Percentiles rank a stretch among this genome's conserved stretches.
Evolutionary conservation across 2,797 vertebrate species (phyloP).

Genomic region (Thripadectes ignobilis): DNA sequence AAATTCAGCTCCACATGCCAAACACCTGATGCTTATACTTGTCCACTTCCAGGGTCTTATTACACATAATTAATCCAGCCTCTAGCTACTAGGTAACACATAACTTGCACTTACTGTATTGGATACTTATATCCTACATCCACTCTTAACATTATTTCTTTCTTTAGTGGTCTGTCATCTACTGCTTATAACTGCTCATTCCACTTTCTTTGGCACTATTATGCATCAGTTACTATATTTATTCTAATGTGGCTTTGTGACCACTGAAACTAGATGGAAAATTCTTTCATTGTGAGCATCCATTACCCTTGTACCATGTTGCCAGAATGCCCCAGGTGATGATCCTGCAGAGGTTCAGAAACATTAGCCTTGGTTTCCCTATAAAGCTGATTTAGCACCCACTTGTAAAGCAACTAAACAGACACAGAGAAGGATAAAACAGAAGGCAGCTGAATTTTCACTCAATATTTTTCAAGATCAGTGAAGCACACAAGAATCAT

Average conservation of each 20-base stretch:
- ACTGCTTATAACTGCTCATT: not conserved
- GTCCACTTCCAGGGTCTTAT: not conserved
- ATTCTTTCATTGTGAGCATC: not conserved
- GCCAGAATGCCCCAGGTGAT: not conserved
- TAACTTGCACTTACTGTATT: not conserved
- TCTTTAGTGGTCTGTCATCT: not conserved
- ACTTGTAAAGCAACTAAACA: not conserved
- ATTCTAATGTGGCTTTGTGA: not conserved
- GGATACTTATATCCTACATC: not conserved
- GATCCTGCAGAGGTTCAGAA: not conserved
- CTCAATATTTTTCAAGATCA: not conserved
- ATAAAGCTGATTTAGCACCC: not conserved
- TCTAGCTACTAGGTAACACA: not conserved
- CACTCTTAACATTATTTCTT: not conserved
- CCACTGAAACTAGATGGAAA: not conserved
- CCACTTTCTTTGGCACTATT: not conserved
- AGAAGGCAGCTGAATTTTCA: not conserved
- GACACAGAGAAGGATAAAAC: not conserved
- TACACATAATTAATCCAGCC: not conserved
- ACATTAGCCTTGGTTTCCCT: not conserved
- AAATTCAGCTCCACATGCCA: not conserved
- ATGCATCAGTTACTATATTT: not conserved
- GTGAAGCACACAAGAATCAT: not conserved
- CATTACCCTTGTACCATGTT: not conserved
- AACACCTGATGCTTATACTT: not conserved